A percentile compares a stretch with the other conserved stretches of the same genome.
phyloP scores from a whole-genome alignment of 2,113 vertebrate species.

The Anolis carolinensis region DNA sequence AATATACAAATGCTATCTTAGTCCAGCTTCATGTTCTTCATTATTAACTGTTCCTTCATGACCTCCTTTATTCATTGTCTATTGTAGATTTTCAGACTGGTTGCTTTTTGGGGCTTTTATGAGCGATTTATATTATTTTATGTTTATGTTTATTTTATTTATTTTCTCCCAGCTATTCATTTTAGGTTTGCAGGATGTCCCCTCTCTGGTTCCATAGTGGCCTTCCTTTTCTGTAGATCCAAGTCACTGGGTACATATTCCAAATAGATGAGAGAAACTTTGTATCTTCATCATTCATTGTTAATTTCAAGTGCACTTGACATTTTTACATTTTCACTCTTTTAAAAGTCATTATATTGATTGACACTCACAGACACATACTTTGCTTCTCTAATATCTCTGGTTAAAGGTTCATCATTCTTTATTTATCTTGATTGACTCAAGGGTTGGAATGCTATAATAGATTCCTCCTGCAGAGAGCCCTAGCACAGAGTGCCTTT shows the following conservation, averaged over 20 bases:
- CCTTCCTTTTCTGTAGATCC: constrained; percentile 6
- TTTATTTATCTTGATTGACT: constrained; percentile 47
- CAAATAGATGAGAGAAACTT: background rate
- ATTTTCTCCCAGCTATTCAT: background rate
- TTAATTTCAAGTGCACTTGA: constrained; percentile 50
- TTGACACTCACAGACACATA: constrained; percentile 46
- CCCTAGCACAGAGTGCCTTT: constrained; percentile 33
- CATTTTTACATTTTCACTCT: constrained; percentile 52
- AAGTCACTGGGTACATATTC: constrained; percentile 10
- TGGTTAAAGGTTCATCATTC: constrained; percentile 46
- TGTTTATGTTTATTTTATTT: constrained; percentile 9
- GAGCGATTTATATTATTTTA: background rate
- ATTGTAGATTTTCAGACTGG: constrained; percentile 7
- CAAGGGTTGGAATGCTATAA: constrained; percentile 30
- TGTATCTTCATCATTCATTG: constrained; percentile 40
- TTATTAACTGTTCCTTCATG: constrained; percentile 18
- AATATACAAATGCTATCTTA: constrained; percentile 49
- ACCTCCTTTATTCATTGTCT: constrained; percentile 44
- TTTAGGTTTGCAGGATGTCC: background rate
- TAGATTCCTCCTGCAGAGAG: constrained; percentile 46
- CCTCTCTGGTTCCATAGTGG: constrained; percentile 1
- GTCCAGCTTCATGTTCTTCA: constrained; percentile 43
- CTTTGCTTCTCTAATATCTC: constrained; percentile 36
- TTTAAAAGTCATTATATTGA: constrained; percentile 36
- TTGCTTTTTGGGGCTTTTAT: constrained; percentile 14